phyloP scores from a whole-genome alignment of 2,888 invertebrate species.

The Steinernema hermaphroditum region DNA sequence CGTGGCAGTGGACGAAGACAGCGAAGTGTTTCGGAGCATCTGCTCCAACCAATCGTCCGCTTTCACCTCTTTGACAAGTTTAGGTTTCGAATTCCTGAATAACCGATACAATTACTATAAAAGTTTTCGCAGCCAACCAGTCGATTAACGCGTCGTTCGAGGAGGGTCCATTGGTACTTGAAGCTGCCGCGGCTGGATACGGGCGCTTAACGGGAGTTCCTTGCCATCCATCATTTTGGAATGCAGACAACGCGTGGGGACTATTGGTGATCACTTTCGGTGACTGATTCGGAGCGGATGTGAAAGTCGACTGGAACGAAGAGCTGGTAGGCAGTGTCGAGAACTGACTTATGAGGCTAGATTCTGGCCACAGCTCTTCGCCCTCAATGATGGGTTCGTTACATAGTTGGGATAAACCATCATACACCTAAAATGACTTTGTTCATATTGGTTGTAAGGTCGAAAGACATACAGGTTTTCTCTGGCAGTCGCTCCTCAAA shows the following conservation, averaged over 20 bases:
- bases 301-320: not conserved
- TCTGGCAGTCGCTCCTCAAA: constrained; percentile 57
- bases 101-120: no score
- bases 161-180: no score
- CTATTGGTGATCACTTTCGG: not conserved
- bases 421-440: not conserved
- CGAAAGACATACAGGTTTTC: constrained; percentile 37
- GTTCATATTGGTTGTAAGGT: not conserved
- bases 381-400: constrained; percentile 62
- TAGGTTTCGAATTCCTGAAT: not conserved
- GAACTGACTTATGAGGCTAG: constrained; percentile 27
- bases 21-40: constrained; percentile 45
- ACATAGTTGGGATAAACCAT: not conserved
- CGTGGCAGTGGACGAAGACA: constrained; percentile 34
- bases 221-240: constrained; percentile 16
- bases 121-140: not conserved
- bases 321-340: constrained; percentile 32
- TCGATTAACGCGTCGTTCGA: no score
- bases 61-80: not conserved
- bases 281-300: constrained; percentile 35
- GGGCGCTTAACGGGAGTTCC: constrained; percentile 3
- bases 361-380: constrained; percentile 49
- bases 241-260: constrained; percentile 8
- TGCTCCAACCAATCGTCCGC: constrained; percentile 59
- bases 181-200: not conserved